Base-by-base conservation (phyloP, 2,888 invertebrate species). In the Lasioglossum calceatum region DNA sequence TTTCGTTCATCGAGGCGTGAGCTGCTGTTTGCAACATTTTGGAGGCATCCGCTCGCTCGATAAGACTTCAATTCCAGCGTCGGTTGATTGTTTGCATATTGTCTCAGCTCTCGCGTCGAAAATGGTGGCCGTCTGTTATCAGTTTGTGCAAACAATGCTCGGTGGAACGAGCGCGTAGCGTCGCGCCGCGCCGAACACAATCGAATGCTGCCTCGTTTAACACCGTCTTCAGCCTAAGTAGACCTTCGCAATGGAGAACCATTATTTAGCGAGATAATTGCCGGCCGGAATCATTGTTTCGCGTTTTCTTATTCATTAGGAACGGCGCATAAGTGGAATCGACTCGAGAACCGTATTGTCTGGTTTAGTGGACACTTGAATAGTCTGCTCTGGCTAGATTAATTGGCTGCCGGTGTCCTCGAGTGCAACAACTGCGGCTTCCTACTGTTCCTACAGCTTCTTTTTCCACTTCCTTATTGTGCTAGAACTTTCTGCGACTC, bases 241-340 rank as follows among this genome's bases (percentile, higher is more conserved):
- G 27, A 61, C 61, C 61, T 16, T 61, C 61, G 61, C 61, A 54
- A 54, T 10, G 19, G 70, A 39, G 39, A 23, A 39, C 70, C 70
- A 70, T 70, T 70, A 39, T 70, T 39, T 39, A 70, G 39, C 70
- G 70, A 39, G 70, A 70, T 70, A 70, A 70, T 70, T 70, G 70
- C 10, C 23, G 70, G 14, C 61, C 67, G 67, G 67, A 19, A 67
- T 67, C 32, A 36, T 67, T 36, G 67, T 36, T 19, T 36, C 67
- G 67, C 32, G 67, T 36, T 67, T 67, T 67, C 67, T 67, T 67
- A 67, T 67, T 67, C 67, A 67, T 67, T 67, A 67, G 36, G 67
- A 19, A 67, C 27, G 61, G 61, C 27, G 27, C 61, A 27, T 61
- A 61, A 61, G 61, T 61, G 61, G 61, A 61, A 61, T 61, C 61